Base-by-base conservation (phyloP, 2,797 vertebrate genomes). In the Alfaro cultratus region DNA sequence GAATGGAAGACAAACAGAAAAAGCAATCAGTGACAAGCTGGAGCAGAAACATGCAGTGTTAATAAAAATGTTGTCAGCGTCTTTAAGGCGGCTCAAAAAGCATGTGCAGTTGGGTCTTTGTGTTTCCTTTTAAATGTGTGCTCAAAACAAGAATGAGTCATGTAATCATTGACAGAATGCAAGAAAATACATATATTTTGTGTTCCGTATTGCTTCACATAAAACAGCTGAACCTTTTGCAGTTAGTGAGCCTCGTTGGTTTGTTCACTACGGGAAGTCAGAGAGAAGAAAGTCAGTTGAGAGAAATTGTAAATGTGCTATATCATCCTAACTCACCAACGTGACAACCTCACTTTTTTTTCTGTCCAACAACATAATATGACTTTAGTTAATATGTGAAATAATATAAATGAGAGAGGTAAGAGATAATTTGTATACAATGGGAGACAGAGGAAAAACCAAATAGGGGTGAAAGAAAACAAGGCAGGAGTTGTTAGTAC, bases 211-310 rank as follows among this genome's bases (percentile, higher is more conserved):
- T 73, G 46, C 45, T 80, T 73, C 13, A 51, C 78, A 82, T 81
- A 80, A 82, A 89, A 79, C 87, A 85, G 88, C 89, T 91, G 87
- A 92, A 83, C 85, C 80, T 86, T 79, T 82, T 88, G 80, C 74
- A 39, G 88, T 89, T 80, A 83, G 57, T 79, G 78, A 74, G 45
- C 76, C 83, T 57, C 12, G 79, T 78, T 34, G 13, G 46, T 78
- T 74, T 76, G 73, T 46, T 67, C 15, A 36, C 15, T 36, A 36
- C 1, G 36, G 83, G 13, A 51, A 62, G 29, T 34, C 57, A 73
- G 46, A 80, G 74, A 80, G 75, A 84, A 76, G 57, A 86, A 75
- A 79, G 77, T 57, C 36, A 70, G 75, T 81, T n/a, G 73, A 31
- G 23, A 23, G 36, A 39, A 81, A 74, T 57, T 73, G 2, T 57